Base-by-base conservation (phyloP, 30 jellyfish, hydroid and myxozoan genomes). In the Morbakka virulenta region DNA sequence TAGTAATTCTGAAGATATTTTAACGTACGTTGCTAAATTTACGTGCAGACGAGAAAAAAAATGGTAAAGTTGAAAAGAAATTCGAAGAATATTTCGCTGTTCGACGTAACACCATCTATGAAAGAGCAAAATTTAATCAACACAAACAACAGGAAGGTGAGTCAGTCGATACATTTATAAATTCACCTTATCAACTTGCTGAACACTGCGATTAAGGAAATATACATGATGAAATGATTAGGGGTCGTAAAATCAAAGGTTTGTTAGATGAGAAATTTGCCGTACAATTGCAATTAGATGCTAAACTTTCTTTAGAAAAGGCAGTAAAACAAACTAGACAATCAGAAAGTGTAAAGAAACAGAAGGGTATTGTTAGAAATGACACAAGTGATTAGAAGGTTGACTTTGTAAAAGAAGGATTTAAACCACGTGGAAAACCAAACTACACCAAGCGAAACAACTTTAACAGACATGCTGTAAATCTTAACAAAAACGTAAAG, bases 201-300 rank as follows among this genome's bases (percentile, higher is more conserved):
- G 73, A 62, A 64, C 69, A 41, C 50, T 77, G 88, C 28, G 49
- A 64, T 6, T n/a, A n/a, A n/a, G n/a, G n/a, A n/a, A n/a, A n/a
- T n/a, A 50, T 76, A 2, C 78, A 61, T 25, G 78, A 53, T 35
- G 87, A 76, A 61, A 6, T 76, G 26, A 63, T 76, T 20, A 22
- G 87, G 32, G 88, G 64, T 51, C 62, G 82, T 35, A 63, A 47
- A 17, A 80, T 77, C 21, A 80, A 61, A 52, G 81, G 88, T 41
- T 6, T 77, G 33, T 34, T 21, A 41, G 88, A 77, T 76, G 64
- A 47, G 47, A 11, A 31, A 53, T 32, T 77, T 1, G 62, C 88
- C 9, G 81, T 61, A 77, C 25, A 29, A 52, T 71, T 77, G 13
- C 80, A 75, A 77, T 30, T 75, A 4, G 76, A 64, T 4, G 77